Evolutionary conservation across 1,140 invertebrate genomes (phyloP), one percentile per base, ranked within the genome.

Genomic region (Maconellicoccus hirsutus): DNA sequence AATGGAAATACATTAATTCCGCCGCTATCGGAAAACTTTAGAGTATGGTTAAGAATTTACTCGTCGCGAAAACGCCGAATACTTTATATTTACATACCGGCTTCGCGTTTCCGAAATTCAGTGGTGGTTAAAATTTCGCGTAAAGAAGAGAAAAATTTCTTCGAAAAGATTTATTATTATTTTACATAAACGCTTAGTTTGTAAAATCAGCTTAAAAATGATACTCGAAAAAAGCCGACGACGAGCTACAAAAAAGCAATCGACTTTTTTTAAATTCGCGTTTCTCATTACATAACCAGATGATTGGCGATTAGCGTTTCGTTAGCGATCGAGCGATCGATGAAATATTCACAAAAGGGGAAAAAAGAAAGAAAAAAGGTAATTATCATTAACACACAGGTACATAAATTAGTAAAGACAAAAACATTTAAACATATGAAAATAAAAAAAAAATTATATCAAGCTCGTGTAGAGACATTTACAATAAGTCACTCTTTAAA

Each of bases 401-500:
- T 52, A 52, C 42, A 52, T 52, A 52, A 52, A 52, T 52, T 52
- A 52, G 42, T 52, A 52, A 52, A 52, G 42, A 52, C 12, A 52
- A 33, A 6, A 14, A 52, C 6, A 52, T 52, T 52, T 52, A 52
- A 52, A 52, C 42, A 52, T 52, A 52, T 52, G 42, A 52, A 52
- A 52, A 52, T 52, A 52, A 52, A 52, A 52, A 52, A 38, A 52
- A 52, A 52, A 52, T 52, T 52, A 52, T n/a, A 52, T 52, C 42
- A 52, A 52, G 42, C 42, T 52, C 42, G 42, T 52, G 42, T 52
- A 52, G 12, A 52, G n/a, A 52, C 42, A 52, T 52, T 52, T 52
- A 52, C 42, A 52, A 52, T 52, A 52, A 52, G 42, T 52, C 42
- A 52, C 42, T 52, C 42, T 52, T 52, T 19, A 3, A 8, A 52